A percentile compares a stretch with the other conserved stretches of the same genome.
These are phyloP conservation scores for Calliopum simillimum DNA, from an alignment of 2,888 invertebrate genomes.

Conservation along the genomic window DNA sequence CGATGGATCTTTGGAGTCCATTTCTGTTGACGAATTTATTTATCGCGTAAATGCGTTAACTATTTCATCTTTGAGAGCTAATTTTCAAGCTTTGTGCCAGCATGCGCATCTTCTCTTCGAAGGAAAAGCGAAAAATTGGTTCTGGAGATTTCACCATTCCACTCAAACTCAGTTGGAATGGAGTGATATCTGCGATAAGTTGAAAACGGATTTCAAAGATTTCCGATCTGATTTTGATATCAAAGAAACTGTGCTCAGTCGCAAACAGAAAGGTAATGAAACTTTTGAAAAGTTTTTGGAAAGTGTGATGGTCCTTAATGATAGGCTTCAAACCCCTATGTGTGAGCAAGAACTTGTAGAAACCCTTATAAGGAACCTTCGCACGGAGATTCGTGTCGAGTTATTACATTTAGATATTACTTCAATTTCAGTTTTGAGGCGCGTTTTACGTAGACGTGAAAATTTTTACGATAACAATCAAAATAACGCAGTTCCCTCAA, in stretches of 20 bases:
- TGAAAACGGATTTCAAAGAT: slow-evolving; percentile 28
- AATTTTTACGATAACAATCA: neutral
- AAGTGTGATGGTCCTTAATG: slow-evolving; percentile 14
- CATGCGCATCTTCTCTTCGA: too few species aligned
- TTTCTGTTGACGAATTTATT: slow-evolving; percentile 37
- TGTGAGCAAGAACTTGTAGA: too few species aligned
- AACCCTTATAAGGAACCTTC: too few species aligned
- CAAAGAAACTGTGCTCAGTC: slow-evolving; percentile 23
- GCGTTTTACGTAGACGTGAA: slow-evolving; percentile 9
- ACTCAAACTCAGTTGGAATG: slow-evolving; percentile 21
- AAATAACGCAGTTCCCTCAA: neutral
- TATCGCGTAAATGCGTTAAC: slow-evolving; percentile 36
- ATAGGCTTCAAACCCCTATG: slow-evolving; percentile 20
- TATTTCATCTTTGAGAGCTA: slow-evolving; percentile 15
- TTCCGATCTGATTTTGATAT: slow-evolving; percentile 21
- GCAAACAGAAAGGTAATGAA: slow-evolving; percentile 28
- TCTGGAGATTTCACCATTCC: slow-evolving; percentile 35
- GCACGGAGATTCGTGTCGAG: too few species aligned
- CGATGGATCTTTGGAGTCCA: neutral
- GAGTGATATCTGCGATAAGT: slow-evolving; percentile 27
- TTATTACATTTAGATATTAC: slow-evolving; percentile 16
- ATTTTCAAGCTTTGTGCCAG: slow-evolving; percentile 28
- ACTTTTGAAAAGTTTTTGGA: slow-evolving; percentile 31
- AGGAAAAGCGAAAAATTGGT: slow-evolving; percentile 36
- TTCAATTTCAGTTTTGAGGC: slow-evolving; percentile 25